Percentiles rank a stretch among this genome's conserved stretches.
Evolutionary conservation across 92 coral and sea anemone genomes (phyloP).

Genomic region (Actinostola sp.): DNA sequence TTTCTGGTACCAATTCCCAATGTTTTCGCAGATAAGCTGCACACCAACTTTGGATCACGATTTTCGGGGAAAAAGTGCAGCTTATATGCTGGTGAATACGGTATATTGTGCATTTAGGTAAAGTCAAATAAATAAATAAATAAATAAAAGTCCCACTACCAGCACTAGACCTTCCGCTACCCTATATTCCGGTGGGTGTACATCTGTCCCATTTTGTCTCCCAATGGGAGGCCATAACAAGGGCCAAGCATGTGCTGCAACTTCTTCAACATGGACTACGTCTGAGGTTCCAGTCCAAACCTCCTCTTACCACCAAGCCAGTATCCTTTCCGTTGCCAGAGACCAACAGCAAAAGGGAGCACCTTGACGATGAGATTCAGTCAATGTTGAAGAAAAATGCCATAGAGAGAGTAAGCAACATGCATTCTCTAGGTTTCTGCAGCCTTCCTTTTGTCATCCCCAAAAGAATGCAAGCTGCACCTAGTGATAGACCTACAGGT

Average conservation of each 20-base stretch:
- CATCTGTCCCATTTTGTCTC: constrained; percentile 11
- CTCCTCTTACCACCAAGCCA: constrained; percentile 1
- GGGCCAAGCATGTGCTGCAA: not conserved
- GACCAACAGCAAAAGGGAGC: constrained; percentile 18
- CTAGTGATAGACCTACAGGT: constrained; percentile 18
- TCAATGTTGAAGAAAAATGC: constrained; percentile 10
- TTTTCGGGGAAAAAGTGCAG: too few relatives aligned
- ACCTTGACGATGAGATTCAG: constrained; percentile 5
- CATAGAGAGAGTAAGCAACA: not conserved
- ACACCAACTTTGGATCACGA: too few relatives aligned
- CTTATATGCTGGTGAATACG: too few relatives aligned
- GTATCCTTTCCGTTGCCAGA: constrained; percentile 10
- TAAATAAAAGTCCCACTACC: too few relatives aligned
- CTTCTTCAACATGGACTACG: constrained; percentile 26
- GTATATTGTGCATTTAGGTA: too few relatives aligned
- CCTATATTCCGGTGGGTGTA: constrained; percentile 4
- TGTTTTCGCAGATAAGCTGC: too few relatives aligned
- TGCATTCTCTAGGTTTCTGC: constrained; percentile 16
- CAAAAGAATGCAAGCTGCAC: constrained; percentile 9
- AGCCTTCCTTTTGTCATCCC: constrained; percentile 16
- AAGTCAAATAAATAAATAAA: too few relatives aligned
- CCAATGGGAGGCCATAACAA: constrained; percentile 20
- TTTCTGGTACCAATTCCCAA: too few relatives aligned
- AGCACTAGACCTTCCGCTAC: constrained; percentile 11
- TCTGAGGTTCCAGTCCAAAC: constrained; percentile 6